These are phyloP conservation scores for Atractosteus spatula DNA, from an alignment of 2,113 vertebrate genomes.

Conservation along the genomic window DNA sequence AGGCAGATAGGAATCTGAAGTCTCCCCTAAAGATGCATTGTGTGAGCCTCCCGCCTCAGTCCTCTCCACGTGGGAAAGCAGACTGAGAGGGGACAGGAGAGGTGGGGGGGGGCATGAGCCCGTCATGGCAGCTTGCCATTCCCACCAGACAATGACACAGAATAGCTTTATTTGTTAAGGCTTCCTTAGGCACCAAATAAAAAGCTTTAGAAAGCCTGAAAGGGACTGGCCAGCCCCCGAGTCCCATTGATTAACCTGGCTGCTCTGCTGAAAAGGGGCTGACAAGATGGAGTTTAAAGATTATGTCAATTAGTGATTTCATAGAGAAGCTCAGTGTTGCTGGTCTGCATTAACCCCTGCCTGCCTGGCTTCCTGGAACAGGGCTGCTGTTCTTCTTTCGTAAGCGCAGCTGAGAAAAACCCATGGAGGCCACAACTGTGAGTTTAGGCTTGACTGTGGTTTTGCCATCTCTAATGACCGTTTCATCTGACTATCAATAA, in stretches of 20 bases:
- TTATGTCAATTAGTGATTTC: slow-evolving; percentile 56
- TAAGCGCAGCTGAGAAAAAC: background rate
- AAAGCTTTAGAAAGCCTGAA: slow-evolving; percentile 33
- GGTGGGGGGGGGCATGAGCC: slow-evolving; percentile 28
- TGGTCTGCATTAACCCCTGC: slow-evolving; percentile 34
- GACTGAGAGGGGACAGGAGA: slow-evolving; percentile 21
- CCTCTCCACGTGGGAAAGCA: slow-evolving; percentile 13
- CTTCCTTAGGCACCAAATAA: slow-evolving; percentile 37
- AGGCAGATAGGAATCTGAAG: slow-evolving; percentile 29
- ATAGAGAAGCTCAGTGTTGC: slow-evolving; percentile 7
- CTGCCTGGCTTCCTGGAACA: slow-evolving; percentile 26
- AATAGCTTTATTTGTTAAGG: slow-evolving; percentile 46
- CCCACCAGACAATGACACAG: slow-evolving; percentile 46
- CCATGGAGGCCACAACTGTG: too few species aligned
- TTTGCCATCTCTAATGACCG: too few species aligned
- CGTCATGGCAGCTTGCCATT: slow-evolving; percentile 37
- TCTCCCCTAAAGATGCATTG: slow-evolving; percentile 36
- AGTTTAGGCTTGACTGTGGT: too few species aligned
- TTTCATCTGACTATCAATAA: too few species aligned
- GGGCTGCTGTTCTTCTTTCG: background rate
- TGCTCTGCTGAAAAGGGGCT: slow-evolving; percentile 37
- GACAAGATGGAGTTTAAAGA: slow-evolving; percentile 46
- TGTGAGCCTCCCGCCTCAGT: slow-evolving; percentile 22
- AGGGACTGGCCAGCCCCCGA: slow-evolving; percentile 30
- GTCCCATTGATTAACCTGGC: slow-evolving; percentile 20